phyloP scores from a whole-genome alignment of 2,797 vertebrate species.

The Eutrigla gurnardus region DNA sequence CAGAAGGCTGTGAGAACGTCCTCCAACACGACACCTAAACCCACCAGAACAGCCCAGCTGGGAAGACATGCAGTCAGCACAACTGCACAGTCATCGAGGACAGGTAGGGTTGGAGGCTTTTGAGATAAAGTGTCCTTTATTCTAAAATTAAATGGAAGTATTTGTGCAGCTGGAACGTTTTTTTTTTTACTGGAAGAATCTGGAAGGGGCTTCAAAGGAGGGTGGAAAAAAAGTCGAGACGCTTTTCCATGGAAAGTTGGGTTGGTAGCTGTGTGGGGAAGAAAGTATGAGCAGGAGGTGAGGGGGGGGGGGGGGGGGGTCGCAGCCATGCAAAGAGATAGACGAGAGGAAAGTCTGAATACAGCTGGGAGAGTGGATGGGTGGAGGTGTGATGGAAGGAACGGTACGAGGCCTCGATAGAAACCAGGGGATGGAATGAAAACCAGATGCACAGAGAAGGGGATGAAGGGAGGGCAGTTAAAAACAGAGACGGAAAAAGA shows the following conservation, averaged over 20 bases:
- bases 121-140: slow-evolving; percentile 28
- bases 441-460: slow-evolving; percentile 75
- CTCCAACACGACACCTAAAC: slow-evolving; percentile 30
- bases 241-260: slow-evolving; percentile 69
- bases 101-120: slow-evolving; percentile 65
- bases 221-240: slow-evolving; percentile 47
- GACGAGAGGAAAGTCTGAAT: slow-evolving; percentile 45
- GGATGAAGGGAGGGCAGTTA: slow-evolving; percentile 56
- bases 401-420: slow-evolving; percentile 46
- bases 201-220: slow-evolving; percentile 68
- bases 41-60: slow-evolving; percentile 39
- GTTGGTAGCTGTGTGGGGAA: slow-evolving; percentile 55
- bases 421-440: slow-evolving; percentile 68
- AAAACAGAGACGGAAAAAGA: slow-evolving; percentile 59
- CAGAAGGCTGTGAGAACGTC: slow-evolving; percentile 21
- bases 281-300: slow-evolving; percentile 58
- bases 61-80: slow-evolving; percentile 50
- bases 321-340: slow-evolving; percentile 48
- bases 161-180: slow-evolving; percentile 76
- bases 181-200: slow-evolving; percentile 65
- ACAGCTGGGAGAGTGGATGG: slow-evolving; percentile 41
- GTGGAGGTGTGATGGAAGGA: slow-evolving; percentile 50
- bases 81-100: slow-evolving; percentile 50
- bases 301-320: slow-evolving; percentile 43
- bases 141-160: slow-evolving; percentile 63